Evolutionary conservation across 2,888 invertebrate species (phyloP), one percentile per base, ranked within the genome.

Genomic region (Toxonevra muliebris): DNA sequence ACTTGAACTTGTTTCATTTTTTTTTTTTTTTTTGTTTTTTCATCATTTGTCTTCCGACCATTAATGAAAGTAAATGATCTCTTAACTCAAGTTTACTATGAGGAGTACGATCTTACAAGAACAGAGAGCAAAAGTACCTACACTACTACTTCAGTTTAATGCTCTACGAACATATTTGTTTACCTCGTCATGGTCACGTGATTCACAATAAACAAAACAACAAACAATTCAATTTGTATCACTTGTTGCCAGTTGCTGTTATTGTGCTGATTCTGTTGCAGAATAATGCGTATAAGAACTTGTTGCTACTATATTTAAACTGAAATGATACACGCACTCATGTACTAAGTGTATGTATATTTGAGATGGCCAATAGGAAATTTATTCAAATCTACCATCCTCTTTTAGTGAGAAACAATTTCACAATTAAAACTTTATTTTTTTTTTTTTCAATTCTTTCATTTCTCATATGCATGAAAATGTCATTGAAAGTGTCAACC

Each of bases 171-270:
- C 48, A 5, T 13, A 75, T 75, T 73, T 73, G 75, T 74, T 71
- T 75, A 69, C 69, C 70, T 75, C 78, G 81, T 82, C 80, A 82
- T 81, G 83, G 82, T 82, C 80, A 82, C 79, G 76, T 82, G 81
- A 82, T 79, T 82, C 75, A 78, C 75, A 41, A 50, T 17, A 15
- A 55, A 40, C 12, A 60, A 66, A 78, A 78, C 73, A 65, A 45
- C 60, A 54, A 65, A 68, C 61, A 45, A 40, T 66, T 61, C 54
- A 55, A 54, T 61, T 41, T 66, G 61, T 64, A 64, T 48, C 66
- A 68, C 65, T 59, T 66, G 61, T 64, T 69, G 69, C 66, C 40
- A 45, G 30, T 30, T 30, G n/a, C n/a, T n/a, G n/a, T n/a, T n/a
- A n/a, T 30, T 30, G 30, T 7, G 2, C 3, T 30, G 30, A 2